Evolutionary conservation across 2,113 vertebrate species (phyloP), one percentile per base, ranked within the genome.

Genomic region (Lasiurus cinereus): DNA sequence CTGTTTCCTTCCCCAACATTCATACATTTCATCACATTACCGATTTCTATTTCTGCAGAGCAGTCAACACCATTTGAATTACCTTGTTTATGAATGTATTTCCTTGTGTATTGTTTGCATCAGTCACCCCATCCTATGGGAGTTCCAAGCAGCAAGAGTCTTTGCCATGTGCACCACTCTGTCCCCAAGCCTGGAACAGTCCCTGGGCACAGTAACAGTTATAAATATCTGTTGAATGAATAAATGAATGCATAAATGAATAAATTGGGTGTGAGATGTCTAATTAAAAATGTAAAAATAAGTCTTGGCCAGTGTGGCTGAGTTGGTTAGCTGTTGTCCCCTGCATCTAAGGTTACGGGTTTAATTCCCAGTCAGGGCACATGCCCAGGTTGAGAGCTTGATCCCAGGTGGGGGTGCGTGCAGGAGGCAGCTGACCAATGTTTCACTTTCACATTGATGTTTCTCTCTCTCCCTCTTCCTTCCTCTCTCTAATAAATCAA

Each of bases 251-350:
- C 24, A 43, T 59, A 22, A 59, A 59, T 62, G 59, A 62, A 43
- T 92, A 9, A 59, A 62, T 0, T 74, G 5, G 24, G 22, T 15
- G 46, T 52, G 50, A 87, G 24, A 80, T 31, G 13, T 56, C 19
- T 19, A 67, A 19, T 73, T 31, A 84, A 92, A 24, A 88, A 96
- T 27, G 46, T 62, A n/a, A 80, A 96, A 80, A 11, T 2, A 74
- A 22, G 15, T 3, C 59, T 22, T 62, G 59, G 59, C 22, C 59
- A 24, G 59, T 62, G 59, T 62, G 56, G 59, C 59, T 62, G 22
- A 27, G 59, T 62, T 62, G 59, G 9, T 27, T 62, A 22, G 59
- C 9, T 62, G 22, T 62, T 59, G 56, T 24, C 22, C 56, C 56
- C 56, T 24, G 22, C 56, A 59, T 7, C 22, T 59, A 59, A 5